A percentile compares a stretch with the other conserved stretches of the same genome.
Evolutionary conservation across 1,140 invertebrate genomes (phyloP).

Genomic region (Drosophila kohkoa): DNA sequence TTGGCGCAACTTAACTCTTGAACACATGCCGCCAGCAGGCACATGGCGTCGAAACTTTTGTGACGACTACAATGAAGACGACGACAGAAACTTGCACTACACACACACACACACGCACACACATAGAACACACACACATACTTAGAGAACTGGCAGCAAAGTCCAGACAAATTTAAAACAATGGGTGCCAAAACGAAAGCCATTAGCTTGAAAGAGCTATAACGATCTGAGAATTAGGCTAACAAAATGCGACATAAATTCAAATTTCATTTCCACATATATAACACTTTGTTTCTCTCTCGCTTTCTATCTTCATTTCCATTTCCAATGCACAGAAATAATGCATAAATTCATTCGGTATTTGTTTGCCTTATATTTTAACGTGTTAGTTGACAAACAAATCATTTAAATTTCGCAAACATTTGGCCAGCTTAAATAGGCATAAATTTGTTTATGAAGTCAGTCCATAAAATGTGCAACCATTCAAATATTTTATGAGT

Average conservation of each 20-base stretch:
- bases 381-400: not conserved
- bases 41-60: constrained; percentile 77
- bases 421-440: not conserved
- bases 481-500: constrained; percentile 6
- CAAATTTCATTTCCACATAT: constrained; percentile 29
- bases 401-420: not conserved
- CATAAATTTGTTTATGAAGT: not conserved
- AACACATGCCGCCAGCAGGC: constrained; percentile 82
- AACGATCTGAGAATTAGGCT: constrained; percentile 54
- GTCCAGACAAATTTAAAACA: constrained; percentile 67
- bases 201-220: constrained; percentile 65
- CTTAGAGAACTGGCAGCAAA: constrained; percentile 18
- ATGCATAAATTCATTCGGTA: not conserved
- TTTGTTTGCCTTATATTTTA: not conserved
- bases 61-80: constrained; percentile 74
- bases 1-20: constrained; percentile 78
- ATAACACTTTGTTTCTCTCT: not conserved
- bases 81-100: constrained; percentile 72
- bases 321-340: not conserved
- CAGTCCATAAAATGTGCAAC: constrained; percentile 3
- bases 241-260: constrained; percentile 43
- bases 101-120: constrained; percentile 43
- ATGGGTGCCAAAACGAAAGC: constrained; percentile 59
- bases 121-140: constrained; percentile 21
- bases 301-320: not conserved